Evolutionary conservation across 2,888 invertebrate species (phyloP).

Genomic region (Conomelus anceps): DNA sequence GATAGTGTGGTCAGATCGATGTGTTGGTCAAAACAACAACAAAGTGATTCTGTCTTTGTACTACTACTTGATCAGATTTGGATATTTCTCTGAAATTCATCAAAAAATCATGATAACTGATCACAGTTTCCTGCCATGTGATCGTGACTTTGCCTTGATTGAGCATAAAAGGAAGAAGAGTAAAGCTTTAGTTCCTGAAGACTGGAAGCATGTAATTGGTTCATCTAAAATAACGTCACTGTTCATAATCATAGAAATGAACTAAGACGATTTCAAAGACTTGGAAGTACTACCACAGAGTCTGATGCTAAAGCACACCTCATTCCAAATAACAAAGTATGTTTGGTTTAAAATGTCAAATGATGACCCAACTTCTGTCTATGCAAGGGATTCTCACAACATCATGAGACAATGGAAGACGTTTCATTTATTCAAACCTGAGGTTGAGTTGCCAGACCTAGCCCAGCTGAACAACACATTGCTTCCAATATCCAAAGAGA

Average conservation of each 20-base stretch:
- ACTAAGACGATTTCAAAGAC: constrained; percentile 25
- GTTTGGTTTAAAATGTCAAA: constrained; percentile 28
- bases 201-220: constrained; percentile 28
- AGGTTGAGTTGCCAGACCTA: neutral
- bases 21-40: constrained; percentile 33
- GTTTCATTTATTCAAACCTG: neutral
- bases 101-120: constrained; percentile 31
- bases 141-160: constrained; percentile 28
- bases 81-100: constrained; percentile 29
- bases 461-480: neutral
- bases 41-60: constrained; percentile 26
- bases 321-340: constrained; percentile 28
- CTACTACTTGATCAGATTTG: constrained; percentile 10
- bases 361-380: constrained; percentile 24
- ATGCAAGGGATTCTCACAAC: constrained; percentile 25
- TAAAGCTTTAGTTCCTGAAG: constrained; percentile 25
- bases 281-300: constrained; percentile 7
- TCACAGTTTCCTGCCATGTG: constrained; percentile 31
- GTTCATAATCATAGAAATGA: constrained; percentile 8
- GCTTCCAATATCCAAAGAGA: neutral
- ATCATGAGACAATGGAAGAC: neutral
- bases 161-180: constrained; percentile 24
- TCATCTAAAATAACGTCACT: constrained; percentile 20
- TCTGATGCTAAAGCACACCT: constrained; percentile 17
- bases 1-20: constrained; percentile 33